Conservation (phyloP, 1,140 invertebrate genomes). For the Pseudoatta argentina region DNA sequence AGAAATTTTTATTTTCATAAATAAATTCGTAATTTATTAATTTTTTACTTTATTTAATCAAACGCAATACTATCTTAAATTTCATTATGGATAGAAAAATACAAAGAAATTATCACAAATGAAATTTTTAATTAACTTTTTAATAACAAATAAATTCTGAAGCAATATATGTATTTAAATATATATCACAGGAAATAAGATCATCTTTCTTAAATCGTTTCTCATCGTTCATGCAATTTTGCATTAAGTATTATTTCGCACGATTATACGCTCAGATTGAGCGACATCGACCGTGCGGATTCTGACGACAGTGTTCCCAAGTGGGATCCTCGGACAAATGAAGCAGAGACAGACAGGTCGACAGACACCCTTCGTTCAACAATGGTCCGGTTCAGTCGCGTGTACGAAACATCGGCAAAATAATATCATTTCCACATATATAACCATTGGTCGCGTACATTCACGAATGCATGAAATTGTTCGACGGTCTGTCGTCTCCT, state of each 20-base stretch:
- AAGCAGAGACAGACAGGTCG: background rate
- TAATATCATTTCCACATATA: slow-evolving; percentile 47
- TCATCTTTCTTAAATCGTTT: background rate
- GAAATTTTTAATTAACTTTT: background rate
- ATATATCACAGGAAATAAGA: background rate
- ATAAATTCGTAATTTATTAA: background rate
- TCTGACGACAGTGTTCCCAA: background rate
- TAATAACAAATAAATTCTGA: background rate
- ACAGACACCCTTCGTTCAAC: slow-evolving; percentile 21
- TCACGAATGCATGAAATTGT: slow-evolving; percentile 57
- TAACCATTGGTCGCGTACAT: background rate
- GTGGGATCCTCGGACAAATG: background rate
- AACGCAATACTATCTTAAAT: background rate
- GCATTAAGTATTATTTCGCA: background rate
- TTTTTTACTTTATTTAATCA: background rate
- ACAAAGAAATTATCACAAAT: background rate
- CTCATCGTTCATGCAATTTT: background rate
- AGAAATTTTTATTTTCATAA: background rate
- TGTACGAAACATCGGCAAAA: slow-evolving; percentile 37
- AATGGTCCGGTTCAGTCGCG: background rate
- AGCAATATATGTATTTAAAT: no score
- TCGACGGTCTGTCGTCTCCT: background rate
- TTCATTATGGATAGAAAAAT: background rate
- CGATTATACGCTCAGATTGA: background rate
- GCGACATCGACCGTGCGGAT: background rate